Percentiles rank a stretch among this genome's conserved stretches.
These are phyloP conservation scores for Ormyrus nitidulus DNA, from an alignment of 2,888 invertebrate genomes.

Conservation along the genomic window DNA sequence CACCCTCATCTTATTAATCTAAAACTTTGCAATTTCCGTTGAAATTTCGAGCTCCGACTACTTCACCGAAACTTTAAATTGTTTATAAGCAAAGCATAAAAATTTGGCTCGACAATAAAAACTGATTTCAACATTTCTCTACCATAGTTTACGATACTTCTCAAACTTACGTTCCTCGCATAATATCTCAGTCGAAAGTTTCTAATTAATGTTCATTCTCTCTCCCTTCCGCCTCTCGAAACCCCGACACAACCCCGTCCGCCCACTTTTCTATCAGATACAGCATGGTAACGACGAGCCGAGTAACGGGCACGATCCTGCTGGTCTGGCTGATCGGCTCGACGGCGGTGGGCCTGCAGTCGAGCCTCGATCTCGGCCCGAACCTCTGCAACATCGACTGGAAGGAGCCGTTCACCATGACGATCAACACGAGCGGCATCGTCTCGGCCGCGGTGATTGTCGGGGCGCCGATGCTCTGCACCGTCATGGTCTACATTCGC, in stretches of 20 bases:
- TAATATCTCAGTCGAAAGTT: no score
- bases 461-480: slow-evolving; percentile 78
- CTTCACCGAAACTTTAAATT: no score
- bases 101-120: no score
- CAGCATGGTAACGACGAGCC: slow-evolving; percentile 75
- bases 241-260: no score
- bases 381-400: slow-evolving; percentile 80
- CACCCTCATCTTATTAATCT: background rate
- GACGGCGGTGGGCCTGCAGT: slow-evolving; percentile 79
- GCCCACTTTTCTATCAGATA: slow-evolving; percentile 66
- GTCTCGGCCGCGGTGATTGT: slow-evolving; percentile 79
- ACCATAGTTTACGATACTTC: no score
- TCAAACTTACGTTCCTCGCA: no score
- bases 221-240: no score
- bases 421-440: slow-evolving; percentile 73
- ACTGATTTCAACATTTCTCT: no score
- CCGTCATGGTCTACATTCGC: slow-evolving; percentile 78
- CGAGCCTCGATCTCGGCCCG: slow-evolving; percentile 80
- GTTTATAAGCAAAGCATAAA: no score
- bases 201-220: no score
- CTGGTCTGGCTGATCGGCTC: slow-evolving; percentile 79
- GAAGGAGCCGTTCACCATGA: slow-evolving; percentile 78
- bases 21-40: slow-evolving; percentile 1
- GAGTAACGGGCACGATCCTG: slow-evolving; percentile 78
- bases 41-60: background rate